Evolutionary conservation across 2,888 invertebrate genomes (phyloP).

Genomic region (Corythucha ciliata): DNA sequence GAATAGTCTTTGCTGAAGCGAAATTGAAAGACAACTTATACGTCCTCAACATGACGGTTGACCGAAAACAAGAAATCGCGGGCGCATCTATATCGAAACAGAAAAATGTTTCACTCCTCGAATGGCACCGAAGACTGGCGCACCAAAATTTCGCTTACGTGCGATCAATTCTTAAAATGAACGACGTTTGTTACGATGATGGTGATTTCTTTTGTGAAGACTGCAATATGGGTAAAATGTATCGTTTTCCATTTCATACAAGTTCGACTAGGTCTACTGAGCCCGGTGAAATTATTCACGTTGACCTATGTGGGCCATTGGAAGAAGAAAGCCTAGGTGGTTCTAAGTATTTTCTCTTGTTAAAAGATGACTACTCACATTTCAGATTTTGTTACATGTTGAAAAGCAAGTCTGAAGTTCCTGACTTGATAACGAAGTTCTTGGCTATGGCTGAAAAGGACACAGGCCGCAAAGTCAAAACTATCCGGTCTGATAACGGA

Average conservation of each 20-base stretch:
- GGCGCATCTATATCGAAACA: too few species aligned
- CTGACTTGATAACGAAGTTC: too few species aligned
- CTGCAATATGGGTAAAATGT: slow-evolving; percentile 7
- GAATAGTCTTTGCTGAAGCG: slow-evolving; percentile 2
- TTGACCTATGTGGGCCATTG: slow-evolving; percentile 13
- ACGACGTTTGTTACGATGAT: slow-evolving; percentile 4
- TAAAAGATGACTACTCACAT: too few species aligned
- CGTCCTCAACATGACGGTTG: not conserved
- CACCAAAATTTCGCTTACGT: slow-evolving; percentile 18
- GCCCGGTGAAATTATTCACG: slow-evolving; percentile 15
- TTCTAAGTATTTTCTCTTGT: too few species aligned
- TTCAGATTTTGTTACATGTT: too few species aligned
- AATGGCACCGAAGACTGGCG: too few species aligned
- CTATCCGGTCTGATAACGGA: slow-evolving; percentile 1
- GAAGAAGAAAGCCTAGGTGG: too few species aligned
- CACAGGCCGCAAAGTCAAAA: slow-evolving; percentile 6
- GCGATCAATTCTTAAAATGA: slow-evolving; percentile 4
- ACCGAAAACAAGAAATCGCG: not conserved
- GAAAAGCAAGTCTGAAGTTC: too few species aligned
- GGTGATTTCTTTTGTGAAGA: slow-evolving; percentile 8
- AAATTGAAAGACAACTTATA: not conserved
- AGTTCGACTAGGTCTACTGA: slow-evolving; percentile 8
- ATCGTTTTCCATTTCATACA: slow-evolving; percentile 8
- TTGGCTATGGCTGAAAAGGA: too few species aligned
- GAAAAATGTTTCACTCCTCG: too few species aligned